A percentile compares a stretch with the other conserved stretches of the same genome.
Evolutionary conservation across 2,797 vertebrate genomes (phyloP).

Genomic region (Coccyzus lansbergi): DNA sequence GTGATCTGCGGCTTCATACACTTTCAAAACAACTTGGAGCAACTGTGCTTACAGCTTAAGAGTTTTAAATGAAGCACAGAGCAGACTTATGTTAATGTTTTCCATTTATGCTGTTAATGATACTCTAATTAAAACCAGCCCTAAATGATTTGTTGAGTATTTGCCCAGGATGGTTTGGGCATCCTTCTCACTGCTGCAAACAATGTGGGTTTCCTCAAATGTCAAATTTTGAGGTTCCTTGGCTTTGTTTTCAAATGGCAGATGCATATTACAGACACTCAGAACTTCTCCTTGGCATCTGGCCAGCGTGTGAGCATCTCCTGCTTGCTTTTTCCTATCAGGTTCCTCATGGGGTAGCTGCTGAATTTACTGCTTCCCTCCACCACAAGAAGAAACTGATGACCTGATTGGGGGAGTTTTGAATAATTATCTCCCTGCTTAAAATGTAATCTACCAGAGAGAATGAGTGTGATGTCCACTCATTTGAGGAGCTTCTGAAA

Average conservation of each 20-base stretch:
- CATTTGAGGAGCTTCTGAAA: not conserved
- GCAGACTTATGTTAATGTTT: not conserved
- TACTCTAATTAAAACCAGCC: not conserved
- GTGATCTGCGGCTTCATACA: not conserved
- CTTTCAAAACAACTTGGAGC: not conserved
- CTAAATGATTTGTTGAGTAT: not conserved
- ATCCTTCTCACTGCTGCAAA: not conserved
- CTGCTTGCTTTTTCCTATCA: not conserved
- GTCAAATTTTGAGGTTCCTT: not conserved
- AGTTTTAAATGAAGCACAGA: not conserved
- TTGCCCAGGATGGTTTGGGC: not conserved
- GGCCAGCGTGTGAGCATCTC: not conserved
- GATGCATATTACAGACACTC: not conserved
- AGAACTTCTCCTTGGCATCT: not conserved
- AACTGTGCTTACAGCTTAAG: not conserved
- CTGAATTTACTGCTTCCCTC: not conserved
- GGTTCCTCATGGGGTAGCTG: not conserved
- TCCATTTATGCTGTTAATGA: not conserved
- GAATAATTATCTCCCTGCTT: not conserved
- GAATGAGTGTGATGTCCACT: accelerated
- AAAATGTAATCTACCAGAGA: not conserved
- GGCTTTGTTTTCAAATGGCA: not conserved
- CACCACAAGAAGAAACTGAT: not conserved
- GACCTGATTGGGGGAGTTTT: not conserved
- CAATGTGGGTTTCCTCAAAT: not conserved